phyloP scores from a whole-genome alignment of 2,888 invertebrate species.

The Corythucha ciliata region DNA sequence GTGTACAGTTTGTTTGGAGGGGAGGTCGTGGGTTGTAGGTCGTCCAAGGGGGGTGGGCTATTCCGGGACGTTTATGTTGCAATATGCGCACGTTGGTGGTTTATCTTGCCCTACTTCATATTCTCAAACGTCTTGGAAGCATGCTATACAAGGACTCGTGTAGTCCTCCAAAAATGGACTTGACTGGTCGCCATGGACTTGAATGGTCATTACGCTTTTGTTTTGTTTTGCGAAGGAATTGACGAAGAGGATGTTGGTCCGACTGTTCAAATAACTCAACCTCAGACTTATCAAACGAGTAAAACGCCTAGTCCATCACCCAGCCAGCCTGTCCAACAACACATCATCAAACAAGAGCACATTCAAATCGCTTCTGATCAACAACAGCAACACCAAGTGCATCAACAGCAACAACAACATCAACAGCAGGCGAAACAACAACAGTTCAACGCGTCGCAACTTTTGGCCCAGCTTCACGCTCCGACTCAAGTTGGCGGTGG shows the following conservation, averaged over 20 bases:
- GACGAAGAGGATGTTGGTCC: conserved; percentile 56
- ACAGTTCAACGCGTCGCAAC: conserved; percentile 40
- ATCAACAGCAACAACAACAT: conserved; percentile 21
- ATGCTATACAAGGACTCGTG: too few relatives aligned
- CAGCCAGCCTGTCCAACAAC: conserved; percentile 12
- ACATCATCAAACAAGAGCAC: too few relatives aligned
- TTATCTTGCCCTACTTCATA: background rate
- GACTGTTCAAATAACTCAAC: conserved; percentile 22
- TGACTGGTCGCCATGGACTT: background rate
- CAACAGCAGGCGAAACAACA: conserved; percentile 24
- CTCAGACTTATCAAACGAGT: conserved; percentile 11
- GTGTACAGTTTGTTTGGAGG: too few relatives aligned
- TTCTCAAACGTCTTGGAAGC: too few relatives aligned
- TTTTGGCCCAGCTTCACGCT: conserved; percentile 37
- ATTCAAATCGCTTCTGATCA: conserved; percentile 30
- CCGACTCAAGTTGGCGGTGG: conserved; percentile 40
- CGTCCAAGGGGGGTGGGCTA: background rate
- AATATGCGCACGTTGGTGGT: too few relatives aligned
- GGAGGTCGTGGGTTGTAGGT: too few relatives aligned
- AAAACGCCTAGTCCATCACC: conserved; percentile 21
- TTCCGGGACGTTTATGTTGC: too few relatives aligned
- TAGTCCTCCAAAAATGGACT: too few relatives aligned
- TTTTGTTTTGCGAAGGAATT: conserved; percentile 40
- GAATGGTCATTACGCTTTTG: background rate
- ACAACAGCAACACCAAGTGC: conserved; percentile 24